Evolutionary conservation across 2,888 invertebrate genomes (phyloP).

Genomic region (Platycheirus rosarum): DNA sequence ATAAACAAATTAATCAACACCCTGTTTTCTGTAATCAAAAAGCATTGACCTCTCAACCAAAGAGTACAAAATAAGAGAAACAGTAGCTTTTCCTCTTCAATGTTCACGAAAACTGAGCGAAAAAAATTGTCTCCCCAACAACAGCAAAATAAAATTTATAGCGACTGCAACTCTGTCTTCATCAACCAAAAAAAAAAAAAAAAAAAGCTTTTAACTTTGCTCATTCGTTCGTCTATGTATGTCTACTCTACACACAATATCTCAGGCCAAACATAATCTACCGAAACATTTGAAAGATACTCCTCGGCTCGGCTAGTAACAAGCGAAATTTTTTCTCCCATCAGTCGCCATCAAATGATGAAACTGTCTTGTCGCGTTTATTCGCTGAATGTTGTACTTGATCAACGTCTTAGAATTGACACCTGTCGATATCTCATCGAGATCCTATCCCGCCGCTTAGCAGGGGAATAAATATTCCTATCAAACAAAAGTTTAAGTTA

Average conservation of each 20-base stretch:
- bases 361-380: constrained; percentile 81
- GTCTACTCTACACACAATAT: too few species aligned
- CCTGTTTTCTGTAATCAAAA: background rate
- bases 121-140: constrained; percentile 34
- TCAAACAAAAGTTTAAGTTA: background rate
- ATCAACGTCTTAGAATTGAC: constrained; percentile 82
- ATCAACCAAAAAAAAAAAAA: constrained; percentile 2
- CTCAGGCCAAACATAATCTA: constrained; percentile 39
- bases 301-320: constrained; percentile 67
- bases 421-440: constrained; percentile 83
- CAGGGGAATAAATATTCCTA: constrained; percentile 79
- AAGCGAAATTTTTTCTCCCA: constrained; percentile 63
- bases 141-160: background rate
- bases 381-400: constrained; percentile 81
- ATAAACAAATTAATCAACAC: constrained; percentile 4
- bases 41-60: constrained; percentile 28
- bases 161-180: background rate
- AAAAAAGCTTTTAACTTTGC: constrained; percentile 14
- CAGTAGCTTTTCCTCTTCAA: constrained; percentile 3
- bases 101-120: constrained; percentile 14
- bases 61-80: constrained; percentile 11
- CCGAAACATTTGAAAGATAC: constrained; percentile 49
- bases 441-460: constrained; percentile 81
- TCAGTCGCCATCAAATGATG: constrained; percentile 82
- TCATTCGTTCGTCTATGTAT: too few species aligned